These are phyloP conservation scores for Disparrhopalites patrizii DNA, from an alignment of 2,888 invertebrate species.

Conservation along the genomic window DNA sequence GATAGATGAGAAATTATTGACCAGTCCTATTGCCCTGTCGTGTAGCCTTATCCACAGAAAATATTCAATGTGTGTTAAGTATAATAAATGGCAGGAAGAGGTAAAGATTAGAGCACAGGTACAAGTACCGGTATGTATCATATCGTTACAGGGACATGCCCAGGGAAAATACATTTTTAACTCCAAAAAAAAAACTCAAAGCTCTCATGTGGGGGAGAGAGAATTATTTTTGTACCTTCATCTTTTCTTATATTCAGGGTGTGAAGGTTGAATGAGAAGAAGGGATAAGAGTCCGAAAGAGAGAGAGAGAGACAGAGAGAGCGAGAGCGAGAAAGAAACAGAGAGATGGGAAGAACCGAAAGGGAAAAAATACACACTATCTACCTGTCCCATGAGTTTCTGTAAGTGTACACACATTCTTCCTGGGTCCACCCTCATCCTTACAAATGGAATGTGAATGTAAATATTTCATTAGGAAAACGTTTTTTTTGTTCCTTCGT, in stretches of 20 bases:
- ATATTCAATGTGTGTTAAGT: not conserved
- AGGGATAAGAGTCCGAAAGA: not conserved
- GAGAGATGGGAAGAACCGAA: not conserved
- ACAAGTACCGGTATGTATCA: too few relatives aligned
- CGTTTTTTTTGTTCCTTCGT: constrained; percentile 1
- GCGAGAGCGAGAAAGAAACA: not conserved
- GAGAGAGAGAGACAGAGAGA: too few relatives aligned
- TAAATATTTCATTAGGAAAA: constrained; percentile 28
- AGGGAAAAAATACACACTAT: too few relatives aligned
- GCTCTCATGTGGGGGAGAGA: not conserved
- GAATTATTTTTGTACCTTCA: constrained; percentile 5
- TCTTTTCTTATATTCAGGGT: too few relatives aligned
- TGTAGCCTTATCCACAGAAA: too few relatives aligned
- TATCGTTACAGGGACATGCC: not conserved
- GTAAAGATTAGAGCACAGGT: not conserved
- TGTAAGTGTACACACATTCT: too few relatives aligned
- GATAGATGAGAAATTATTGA: constrained; percentile 14
- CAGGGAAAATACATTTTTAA: not conserved
- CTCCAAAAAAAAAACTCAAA: not conserved
- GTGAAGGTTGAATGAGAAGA: constrained; percentile 13
- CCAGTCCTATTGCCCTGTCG: too few relatives aligned
- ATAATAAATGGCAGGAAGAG: not conserved
- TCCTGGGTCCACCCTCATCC: constrained; percentile 24
- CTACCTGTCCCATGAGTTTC: constrained; percentile 20
- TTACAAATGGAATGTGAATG: constrained; percentile 23